Evolutionary conservation across 2,888 invertebrate species (phyloP).

Genomic region (Polymixis flavicincta): DNA sequence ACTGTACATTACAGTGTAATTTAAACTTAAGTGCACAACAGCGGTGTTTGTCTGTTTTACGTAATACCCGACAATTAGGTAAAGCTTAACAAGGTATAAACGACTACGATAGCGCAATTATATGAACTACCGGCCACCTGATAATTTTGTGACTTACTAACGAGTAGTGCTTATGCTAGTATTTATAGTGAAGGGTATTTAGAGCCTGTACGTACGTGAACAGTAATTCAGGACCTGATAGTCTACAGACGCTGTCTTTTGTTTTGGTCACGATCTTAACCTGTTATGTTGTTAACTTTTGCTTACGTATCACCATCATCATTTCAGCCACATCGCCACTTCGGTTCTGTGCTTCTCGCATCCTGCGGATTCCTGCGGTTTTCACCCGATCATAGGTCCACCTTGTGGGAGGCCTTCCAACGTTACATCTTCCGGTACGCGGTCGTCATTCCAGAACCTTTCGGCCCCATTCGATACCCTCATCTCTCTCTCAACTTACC

Average conservation of each 20-base stretch:
- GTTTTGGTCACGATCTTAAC: not conserved
- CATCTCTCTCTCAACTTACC: no score
- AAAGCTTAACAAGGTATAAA: slow-evolving; percentile 57
- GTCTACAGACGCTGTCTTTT: not conserved
- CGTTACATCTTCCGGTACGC: no score
- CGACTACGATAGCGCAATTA: slow-evolving; percentile 52
- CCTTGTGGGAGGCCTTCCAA: no score
- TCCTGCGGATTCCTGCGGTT: no score
- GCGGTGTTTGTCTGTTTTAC: slow-evolving; percentile 51
- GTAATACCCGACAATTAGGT: slow-evolving; percentile 57
- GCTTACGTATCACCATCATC: not conserved
- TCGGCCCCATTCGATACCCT: no score
- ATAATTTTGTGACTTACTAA: slow-evolving; percentile 44
- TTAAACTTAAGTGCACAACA: slow-evolving; percentile 57
- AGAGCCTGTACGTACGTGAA: not conserved
- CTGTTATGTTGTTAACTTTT: not conserved
- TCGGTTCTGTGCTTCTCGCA: no score
- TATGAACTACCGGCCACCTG: slow-evolving; percentile 51
- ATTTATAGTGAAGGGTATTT: not conserved
- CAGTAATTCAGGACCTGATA: not conserved
- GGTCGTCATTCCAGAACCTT: no score
- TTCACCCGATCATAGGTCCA: no score
- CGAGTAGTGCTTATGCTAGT: slow-evolving; percentile 7
- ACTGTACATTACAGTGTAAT: slow-evolving; percentile 55
- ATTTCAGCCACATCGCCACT: no score